Evolutionary conservation across 2,113 vertebrate species (phyloP).

Genomic region (Chascanopsetta lugubris): DNA sequence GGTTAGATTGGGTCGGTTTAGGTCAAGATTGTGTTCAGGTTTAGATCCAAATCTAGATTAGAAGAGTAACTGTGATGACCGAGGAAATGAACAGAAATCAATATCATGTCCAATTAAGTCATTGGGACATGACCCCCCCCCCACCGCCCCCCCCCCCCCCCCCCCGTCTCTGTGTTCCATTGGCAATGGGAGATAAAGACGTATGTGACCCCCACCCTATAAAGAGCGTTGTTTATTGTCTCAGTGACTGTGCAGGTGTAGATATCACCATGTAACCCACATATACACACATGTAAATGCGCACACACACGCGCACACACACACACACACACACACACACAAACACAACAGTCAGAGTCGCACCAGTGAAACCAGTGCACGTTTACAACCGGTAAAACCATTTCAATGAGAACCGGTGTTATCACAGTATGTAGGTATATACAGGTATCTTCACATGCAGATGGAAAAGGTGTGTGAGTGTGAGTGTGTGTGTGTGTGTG

Average conservation of each 20-base stretch:
- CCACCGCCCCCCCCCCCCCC: no score
- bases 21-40: no score
- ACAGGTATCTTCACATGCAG: no score
- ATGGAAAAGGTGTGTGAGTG: not conserved
- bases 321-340: no score
- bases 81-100: not conserved
- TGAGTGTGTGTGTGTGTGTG: not conserved
- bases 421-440: conserved; percentile 22
- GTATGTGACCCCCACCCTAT: conserved; percentile 11
- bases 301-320: no score
- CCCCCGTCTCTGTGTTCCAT: not conserved
- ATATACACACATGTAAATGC: not conserved
- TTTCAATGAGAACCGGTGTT: not conserved
- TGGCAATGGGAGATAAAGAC: conserved; percentile 42
- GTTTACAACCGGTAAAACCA: not conserved
- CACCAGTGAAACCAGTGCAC: conserved; percentile 1
- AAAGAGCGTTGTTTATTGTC: conserved; percentile 50
- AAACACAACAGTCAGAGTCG: not conserved
- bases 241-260: conserved; percentile 49
- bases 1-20: no score
- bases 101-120: not conserved
- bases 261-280: conserved; percentile 56
- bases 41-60: no score
- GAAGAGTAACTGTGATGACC: no score
- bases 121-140: not conserved